These are phyloP conservation scores for Apistogramma diplotaenia DNA, from an alignment of 2,113 vertebrate species.

Conservation along the genomic window DNA sequence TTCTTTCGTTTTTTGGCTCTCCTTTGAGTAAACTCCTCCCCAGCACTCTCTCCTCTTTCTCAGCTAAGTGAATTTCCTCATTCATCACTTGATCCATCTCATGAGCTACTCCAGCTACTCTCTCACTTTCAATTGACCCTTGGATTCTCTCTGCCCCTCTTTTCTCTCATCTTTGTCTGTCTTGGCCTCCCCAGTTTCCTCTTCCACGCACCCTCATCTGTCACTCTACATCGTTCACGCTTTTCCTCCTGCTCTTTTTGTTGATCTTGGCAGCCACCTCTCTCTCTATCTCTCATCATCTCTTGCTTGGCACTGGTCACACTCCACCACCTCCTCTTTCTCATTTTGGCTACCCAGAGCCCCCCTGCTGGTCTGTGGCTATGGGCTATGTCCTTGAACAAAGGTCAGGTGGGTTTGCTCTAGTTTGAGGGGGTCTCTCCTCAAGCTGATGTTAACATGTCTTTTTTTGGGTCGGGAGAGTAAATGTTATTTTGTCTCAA, in stretches of 20 bases:
- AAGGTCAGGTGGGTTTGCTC: slow-evolving; percentile 61
- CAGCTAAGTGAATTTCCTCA: slow-evolving; percentile 32
- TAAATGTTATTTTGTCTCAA: slow-evolving; percentile 40
- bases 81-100: slow-evolving; percentile 38
- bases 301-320: slow-evolving; percentile 26
- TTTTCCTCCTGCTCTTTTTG: slow-evolving; percentile 32
- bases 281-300: not conserved
- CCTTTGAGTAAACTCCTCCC: slow-evolving; percentile 33
- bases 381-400: slow-evolving; percentile 58
- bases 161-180: slow-evolving; percentile 5
- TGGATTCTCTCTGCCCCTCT: slow-evolving; percentile 12
- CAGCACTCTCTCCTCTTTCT: slow-evolving; percentile 1
- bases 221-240: slow-evolving; percentile 54
- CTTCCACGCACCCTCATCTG: slow-evolving; percentile 17
- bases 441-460: not conserved
- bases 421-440: slow-evolving; percentile 28
- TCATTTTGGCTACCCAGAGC: slow-evolving; percentile 35
- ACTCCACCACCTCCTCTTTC: slow-evolving; percentile 16
- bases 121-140: slow-evolving; percentile 3
- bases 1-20: slow-evolving; percentile 35
- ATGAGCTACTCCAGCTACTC: not conserved
- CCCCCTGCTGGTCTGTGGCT: slow-evolving; percentile 44
- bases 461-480: not conserved
- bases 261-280: slow-evolving; percentile 40
- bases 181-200: slow-evolving; percentile 27